Percentiles rank a stretch among this genome's conserved stretches.
phyloP scores from a whole-genome alignment of 2,113 vertebrate genomes.

The Gulo gulo region DNA sequence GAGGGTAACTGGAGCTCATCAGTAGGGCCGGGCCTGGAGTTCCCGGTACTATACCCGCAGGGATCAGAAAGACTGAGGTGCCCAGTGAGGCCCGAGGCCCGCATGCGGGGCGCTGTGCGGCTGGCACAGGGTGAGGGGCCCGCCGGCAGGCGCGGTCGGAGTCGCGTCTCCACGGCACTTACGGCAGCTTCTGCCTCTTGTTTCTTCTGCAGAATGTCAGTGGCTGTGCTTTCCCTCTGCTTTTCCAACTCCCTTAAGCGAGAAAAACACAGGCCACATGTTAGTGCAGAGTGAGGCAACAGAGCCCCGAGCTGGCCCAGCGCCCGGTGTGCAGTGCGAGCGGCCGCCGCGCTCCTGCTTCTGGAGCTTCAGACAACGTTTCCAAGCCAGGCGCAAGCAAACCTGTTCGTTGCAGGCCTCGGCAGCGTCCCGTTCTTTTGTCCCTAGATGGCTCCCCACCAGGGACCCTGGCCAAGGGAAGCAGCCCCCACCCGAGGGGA shows the following conservation, averaged over 20 bases:
- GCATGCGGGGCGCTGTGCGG: accelerated
- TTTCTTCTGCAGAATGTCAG: constrained; percentile 92
- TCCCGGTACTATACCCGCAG: accelerated
- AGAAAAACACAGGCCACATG: constrained; percentile 31
- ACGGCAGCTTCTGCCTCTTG: constrained; percentile 97
- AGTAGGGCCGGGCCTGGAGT: not conserved
- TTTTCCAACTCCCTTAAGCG: constrained; percentile 94
- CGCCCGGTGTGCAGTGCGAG: not conserved
- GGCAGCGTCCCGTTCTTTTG: not conserved
- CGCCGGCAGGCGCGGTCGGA: not conserved
- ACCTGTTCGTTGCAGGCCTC: not conserved
- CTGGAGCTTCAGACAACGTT: not conserved
- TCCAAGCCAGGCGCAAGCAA: not conserved
- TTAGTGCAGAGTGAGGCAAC: not conserved
- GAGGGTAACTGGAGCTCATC: not conserved
- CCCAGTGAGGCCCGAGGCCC: not conserved
- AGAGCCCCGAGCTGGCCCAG: not conserved
- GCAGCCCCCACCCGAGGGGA: not conserved
- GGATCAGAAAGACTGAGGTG: not conserved
- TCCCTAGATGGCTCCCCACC: not conserved
- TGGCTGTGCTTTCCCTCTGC: constrained; percentile 91
- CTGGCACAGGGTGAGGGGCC: too few species aligned
- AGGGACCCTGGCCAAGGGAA: not conserved
- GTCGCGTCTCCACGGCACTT: constrained; percentile 63
- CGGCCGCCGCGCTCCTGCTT: not conserved